phyloP scores from a whole-genome alignment of 1,140 invertebrate species.

The Harlomillsia oculata region DNA sequence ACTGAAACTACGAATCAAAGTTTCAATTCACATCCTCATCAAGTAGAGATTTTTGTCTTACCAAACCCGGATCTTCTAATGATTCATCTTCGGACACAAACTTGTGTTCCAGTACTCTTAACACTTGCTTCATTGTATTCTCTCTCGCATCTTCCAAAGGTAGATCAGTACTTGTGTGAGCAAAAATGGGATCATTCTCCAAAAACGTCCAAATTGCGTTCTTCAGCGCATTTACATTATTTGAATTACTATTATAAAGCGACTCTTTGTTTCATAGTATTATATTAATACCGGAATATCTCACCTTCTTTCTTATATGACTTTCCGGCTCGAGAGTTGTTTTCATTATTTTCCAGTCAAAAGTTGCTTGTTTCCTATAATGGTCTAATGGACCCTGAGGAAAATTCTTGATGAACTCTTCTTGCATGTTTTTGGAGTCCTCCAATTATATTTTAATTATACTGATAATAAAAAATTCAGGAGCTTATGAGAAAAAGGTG shows the following conservation, averaged over 20 bases:
- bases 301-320: conserved; percentile 36
- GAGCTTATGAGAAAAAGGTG: too few relatives aligned
- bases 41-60: background rate
- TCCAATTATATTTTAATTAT: too few relatives aligned
- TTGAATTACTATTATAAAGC: background rate
- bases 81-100: background rate
- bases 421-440: too few relatives aligned
- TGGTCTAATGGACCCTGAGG: conserved; percentile 45
- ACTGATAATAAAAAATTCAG: too few relatives aligned
- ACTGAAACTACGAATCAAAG: background rate
- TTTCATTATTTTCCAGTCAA: conserved; percentile 49
- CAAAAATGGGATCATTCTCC: conserved; percentile 21
- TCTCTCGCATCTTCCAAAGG: conserved; percentile 14
- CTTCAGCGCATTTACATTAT: conserved; percentile 23
- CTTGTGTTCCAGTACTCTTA: conserved; percentile 1
- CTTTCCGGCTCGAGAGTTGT: conserved; percentile 34
- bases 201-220: conserved; percentile 13
- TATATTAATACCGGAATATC: too few relatives aligned
- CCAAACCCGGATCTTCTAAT: conserved; percentile 7
- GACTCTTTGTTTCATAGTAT: too few relatives aligned
- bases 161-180: background rate
- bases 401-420: conserved; percentile 37
- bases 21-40: background rate
- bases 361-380: conserved; percentile 47
- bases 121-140: background rate